Conservation (phyloP, 2,797 vertebrate genomes). For the Neoniphon sammara region DNA sequence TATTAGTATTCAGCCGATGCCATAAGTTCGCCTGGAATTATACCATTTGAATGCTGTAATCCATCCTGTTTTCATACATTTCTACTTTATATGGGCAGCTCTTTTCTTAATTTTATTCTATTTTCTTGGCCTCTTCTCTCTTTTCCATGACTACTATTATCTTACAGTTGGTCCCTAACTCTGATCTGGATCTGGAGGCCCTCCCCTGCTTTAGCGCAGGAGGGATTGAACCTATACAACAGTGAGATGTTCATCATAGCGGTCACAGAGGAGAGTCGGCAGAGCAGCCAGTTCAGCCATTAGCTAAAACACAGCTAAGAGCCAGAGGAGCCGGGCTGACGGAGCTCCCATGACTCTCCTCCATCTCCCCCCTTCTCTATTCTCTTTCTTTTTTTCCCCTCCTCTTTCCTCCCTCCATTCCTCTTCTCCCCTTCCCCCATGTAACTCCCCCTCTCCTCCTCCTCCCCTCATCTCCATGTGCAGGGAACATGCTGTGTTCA, state of each 20-base stretch:
- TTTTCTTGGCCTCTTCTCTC: slow-evolving; percentile 18
- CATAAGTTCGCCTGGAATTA: too few species aligned
- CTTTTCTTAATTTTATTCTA: slow-evolving; percentile 16
- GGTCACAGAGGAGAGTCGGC: slow-evolving; percentile 53
- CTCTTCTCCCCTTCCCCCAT: too few species aligned
- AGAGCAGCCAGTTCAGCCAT: slow-evolving; percentile 54
- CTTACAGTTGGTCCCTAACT: too few species aligned
- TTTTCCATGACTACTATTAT: too few species aligned
- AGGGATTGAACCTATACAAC: slow-evolving; percentile 30
- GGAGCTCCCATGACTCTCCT: slow-evolving; percentile 45
- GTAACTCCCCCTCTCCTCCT: not conserved
- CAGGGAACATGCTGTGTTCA: slow-evolving; percentile 54
- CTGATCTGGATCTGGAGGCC: slow-evolving; percentile 20
- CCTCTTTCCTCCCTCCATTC: not conserved
- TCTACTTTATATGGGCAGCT: not conserved
- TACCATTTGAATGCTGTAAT: not conserved
- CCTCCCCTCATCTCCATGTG: slow-evolving; percentile 6
- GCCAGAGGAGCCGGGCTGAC: slow-evolving; percentile 52
- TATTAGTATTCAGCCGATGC: too few species aligned
- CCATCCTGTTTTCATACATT: too few species aligned
- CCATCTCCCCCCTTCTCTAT: not conserved
- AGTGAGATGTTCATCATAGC: slow-evolving; percentile 43
- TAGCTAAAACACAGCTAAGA: slow-evolving; percentile 62
- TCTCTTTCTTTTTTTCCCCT: slow-evolving; percentile 10
- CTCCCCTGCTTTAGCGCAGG: slow-evolving; percentile 31